These are phyloP conservation scores for Phocides pigmalion DNA, from an alignment of 1,140 invertebrate genomes.

Conservation along the genomic window DNA sequence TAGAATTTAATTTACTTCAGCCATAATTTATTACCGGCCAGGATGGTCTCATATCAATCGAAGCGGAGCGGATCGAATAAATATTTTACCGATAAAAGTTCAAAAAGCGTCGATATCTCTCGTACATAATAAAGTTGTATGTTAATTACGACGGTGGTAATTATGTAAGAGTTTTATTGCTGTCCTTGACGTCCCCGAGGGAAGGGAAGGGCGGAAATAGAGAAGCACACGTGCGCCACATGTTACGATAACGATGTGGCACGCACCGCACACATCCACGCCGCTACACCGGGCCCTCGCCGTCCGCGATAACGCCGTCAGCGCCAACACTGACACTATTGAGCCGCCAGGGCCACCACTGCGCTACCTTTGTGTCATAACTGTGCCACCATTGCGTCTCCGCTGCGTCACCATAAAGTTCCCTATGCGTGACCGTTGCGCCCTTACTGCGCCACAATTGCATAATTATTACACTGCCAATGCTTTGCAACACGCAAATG, in stretches of 20 bases:
- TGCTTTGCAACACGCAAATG: too few species aligned
- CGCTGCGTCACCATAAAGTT: too few species aligned
- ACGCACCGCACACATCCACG: background rate
- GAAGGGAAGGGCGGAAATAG: slow-evolving; percentile 71
- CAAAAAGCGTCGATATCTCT: slow-evolving; percentile 30
- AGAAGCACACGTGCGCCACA: slow-evolving; percentile 64
- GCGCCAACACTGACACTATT: too few species aligned
- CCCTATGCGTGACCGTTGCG: too few species aligned
- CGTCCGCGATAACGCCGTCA: too few species aligned
- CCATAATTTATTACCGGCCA: slow-evolving; percentile 21
- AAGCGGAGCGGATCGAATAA: slow-evolving; percentile 32
- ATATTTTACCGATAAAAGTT: slow-evolving; percentile 35
- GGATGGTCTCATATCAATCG: slow-evolving; percentile 23
- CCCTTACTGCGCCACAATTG: too few species aligned
- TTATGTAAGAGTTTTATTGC: slow-evolving; percentile 69
- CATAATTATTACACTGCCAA: too few species aligned
- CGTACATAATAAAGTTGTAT: slow-evolving; percentile 37
- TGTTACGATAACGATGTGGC: slow-evolving; percentile 60
- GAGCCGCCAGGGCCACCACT: background rate
- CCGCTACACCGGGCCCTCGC: too few species aligned
- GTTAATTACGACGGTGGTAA: slow-evolving; percentile 61
- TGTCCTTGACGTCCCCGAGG: slow-evolving; percentile 65
- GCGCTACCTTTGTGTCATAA: too few species aligned
- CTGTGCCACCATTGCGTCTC: too few species aligned
- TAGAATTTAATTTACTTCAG: slow-evolving; percentile 27